Evolutionary conservation across 2,113 vertebrate genomes (phyloP).

Genomic region (human): GRCh38 chrX:128343501-128344000

Average conservation of each 20-base stretch:
- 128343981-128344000: background rate
- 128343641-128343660: background rate
- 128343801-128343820: background rate
- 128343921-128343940: background rate
- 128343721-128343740: slow-evolving; percentile 6
- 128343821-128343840: background rate
- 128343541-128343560: background rate
- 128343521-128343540: background rate
- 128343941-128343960: background rate
- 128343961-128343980: background rate
- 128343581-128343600: background rate
- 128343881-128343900: background rate
- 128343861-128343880: background rate
- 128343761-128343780: background rate
- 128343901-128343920: background rate
- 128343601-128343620: background rate
- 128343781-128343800: background rate
- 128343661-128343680: background rate
- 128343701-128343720: background rate
- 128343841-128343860: background rate
- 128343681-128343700: background rate
- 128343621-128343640: background rate
- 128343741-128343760: background rate
- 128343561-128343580: background rate
- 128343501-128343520: background rate